Base-by-base conservation (phyloP, 2,113 vertebrate species). In the Dasyornis broadbenti region DNA sequence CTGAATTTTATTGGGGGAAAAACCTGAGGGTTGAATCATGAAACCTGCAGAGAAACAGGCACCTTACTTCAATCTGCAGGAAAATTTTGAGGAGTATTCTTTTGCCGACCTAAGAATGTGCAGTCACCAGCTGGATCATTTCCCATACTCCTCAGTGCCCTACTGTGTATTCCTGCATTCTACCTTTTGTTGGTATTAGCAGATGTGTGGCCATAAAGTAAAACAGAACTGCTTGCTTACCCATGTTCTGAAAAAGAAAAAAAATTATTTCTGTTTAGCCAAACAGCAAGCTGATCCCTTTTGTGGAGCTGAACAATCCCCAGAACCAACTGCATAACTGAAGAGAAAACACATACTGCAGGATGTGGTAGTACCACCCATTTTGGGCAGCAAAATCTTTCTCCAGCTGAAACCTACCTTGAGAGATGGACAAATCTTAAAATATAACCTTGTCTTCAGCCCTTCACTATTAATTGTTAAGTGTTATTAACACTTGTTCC, bases 101-200 rank as follows among this genome's bases (percentile, higher is more conserved):
- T 81, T 47, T 54, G 24, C 27, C 64, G 66, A 31, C 28, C 13
- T 63, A 81, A 64, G 12, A 19, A 49, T 5, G 31, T 28, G 37
- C 37, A 40, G 21, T 75, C 66, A 60, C 19, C 37, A 80, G n/a
- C 19, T 73, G 68, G 10, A 14, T 77, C 35, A 42, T 10, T 30
- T 52, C 21, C n/a, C 1, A 0, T 28, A 19, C 30, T 69, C 16
- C 53, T 89, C 40, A n/a, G n/a, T 18, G 15, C 31, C 42, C 47
- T 59, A 4, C 20, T 56, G 27, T 0, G 0, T 30, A 50, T 52
- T 75, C 30, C 53, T 44, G 44, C 33, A 45, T 42, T 45, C 18
- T 42, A 5, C 33, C 30, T 59, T 50, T 18, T 28, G 21, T 20
- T 40, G 26, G 22, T 59, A 15, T 59, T 35, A 71, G 33, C n/a